Conservation (phyloP, 1,140 invertebrate genomes). For the Drosophila sulfurigaster region DNA sequence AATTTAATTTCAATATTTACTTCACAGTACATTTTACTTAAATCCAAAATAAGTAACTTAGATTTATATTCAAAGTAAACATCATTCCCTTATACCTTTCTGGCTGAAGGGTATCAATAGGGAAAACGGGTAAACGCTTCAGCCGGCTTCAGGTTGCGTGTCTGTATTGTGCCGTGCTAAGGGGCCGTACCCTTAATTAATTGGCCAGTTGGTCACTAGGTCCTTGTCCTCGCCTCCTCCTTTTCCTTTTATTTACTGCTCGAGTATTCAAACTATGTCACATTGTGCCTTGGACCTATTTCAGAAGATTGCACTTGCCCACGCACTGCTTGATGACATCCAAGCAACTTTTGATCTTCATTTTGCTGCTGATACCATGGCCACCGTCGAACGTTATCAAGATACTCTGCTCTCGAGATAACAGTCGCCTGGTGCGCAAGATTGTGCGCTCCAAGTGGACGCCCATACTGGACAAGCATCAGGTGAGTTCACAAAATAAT, state of each 20-base stretch:
- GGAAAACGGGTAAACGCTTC: constrained; percentile 1
- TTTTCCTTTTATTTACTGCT: constrained; percentile 12
- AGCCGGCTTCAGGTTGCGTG: constrained; percentile 12
- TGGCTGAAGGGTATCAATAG: not conserved
- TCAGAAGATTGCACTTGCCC: constrained; percentile 67
- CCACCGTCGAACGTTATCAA: constrained; percentile 93
- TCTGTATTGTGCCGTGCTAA: not conserved
- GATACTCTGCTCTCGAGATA: constrained; percentile 94
- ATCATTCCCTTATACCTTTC: too few relatives aligned
- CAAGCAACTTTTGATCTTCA: constrained; percentile 87
- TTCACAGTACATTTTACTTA: too few relatives aligned
- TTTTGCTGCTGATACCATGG: constrained; percentile 94
- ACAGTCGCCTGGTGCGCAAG: constrained; percentile 94
- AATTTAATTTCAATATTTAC: too few relatives aligned
- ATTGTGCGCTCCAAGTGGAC: constrained; percentile 96
- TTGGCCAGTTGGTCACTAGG: constrained; percentile 66
- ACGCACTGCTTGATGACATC: constrained; percentile 68
- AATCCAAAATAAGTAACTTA: too few relatives aligned
- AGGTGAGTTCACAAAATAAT: constrained; percentile 86
- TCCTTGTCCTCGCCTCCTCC: constrained; percentile 10
- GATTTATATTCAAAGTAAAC: too few relatives aligned
- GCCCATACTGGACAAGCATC: constrained; percentile 93
- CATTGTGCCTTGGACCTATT: constrained; percentile 14
- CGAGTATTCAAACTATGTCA: not conserved
- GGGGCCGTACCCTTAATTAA: constrained; percentile 33